Conservation (phyloP, 2,797 vertebrate species). For the Intellagama lesueurii region DNA sequence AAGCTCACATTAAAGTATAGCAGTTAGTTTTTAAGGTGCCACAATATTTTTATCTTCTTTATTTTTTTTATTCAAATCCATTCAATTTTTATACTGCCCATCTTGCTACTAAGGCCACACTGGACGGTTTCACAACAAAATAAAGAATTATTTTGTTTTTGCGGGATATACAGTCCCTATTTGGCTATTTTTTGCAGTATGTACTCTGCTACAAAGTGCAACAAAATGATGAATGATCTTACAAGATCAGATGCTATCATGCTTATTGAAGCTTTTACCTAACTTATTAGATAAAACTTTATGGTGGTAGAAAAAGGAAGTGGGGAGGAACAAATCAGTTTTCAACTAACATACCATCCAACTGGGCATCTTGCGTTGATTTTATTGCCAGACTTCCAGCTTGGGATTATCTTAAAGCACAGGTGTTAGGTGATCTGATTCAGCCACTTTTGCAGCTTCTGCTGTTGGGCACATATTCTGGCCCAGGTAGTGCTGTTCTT, state of each 20-base stretch:
- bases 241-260: neutral
- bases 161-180: no score
- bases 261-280: slow-evolving; percentile 9
- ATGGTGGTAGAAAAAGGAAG: neutral
- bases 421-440: neutral
- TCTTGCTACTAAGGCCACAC: no score
- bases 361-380: neutral
- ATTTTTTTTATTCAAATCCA: no score
- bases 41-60: no score
- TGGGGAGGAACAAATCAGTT: neutral
- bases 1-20: no score
- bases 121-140: no score
- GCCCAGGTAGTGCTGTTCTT: neutral
- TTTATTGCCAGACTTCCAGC: neutral
- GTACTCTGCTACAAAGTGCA: neutral
- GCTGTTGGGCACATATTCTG: neutral
- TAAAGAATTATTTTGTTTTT: no score
- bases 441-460: neutral
- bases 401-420: neutral
- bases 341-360: neutral
- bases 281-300: neutral
- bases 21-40: no score
- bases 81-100: no score
- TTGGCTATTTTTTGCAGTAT: no score
- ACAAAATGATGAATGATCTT: neutral